Conservation (phyloP, 2,888 invertebrate species). For the Cheilosia pagana region DNA sequence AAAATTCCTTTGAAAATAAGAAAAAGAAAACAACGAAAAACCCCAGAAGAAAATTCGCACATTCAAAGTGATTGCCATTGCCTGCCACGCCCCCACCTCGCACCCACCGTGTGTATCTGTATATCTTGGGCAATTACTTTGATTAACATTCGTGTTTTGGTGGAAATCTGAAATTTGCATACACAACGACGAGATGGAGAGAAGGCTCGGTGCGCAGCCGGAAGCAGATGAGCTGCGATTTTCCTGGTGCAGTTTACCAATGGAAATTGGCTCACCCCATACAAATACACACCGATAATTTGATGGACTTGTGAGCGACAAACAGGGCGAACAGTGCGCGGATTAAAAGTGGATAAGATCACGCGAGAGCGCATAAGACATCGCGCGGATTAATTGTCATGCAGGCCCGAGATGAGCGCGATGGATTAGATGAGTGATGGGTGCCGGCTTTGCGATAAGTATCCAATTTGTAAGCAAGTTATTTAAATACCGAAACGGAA, state of each 20-base stretch:
- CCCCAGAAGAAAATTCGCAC: slow-evolving; percentile 61
- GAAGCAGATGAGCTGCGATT: slow-evolving; percentile 50
- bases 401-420: slow-evolving; percentile 8
- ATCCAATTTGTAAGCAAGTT: slow-evolving; percentile 66
- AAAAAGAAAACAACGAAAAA: slow-evolving; percentile 9
- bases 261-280: slow-evolving; percentile 47
- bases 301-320: slow-evolving; percentile 63
- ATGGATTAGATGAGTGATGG: slow-evolving; percentile 17
- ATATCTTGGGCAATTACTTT: slow-evolving; percentile 67
- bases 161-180: slow-evolving; percentile 70
- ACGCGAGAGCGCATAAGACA: slow-evolving; percentile 44
- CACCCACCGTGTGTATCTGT: slow-evolving; percentile 35
- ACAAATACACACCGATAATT: slow-evolving; percentile 15
- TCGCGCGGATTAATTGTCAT: slow-evolving; percentile 53
- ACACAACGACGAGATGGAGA: slow-evolving; percentile 18
- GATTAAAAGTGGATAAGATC: slow-evolving; percentile 69
- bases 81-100: slow-evolving; percentile 66
- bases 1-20: slow-evolving; percentile 51
- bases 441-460: slow-evolving; percentile 50
- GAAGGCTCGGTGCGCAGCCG: slow-evolving; percentile 15
- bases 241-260: slow-evolving; percentile 43
- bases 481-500: slow-evolving; percentile 58
- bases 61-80: slow-evolving; percentile 67
- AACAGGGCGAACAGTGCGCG: slow-evolving; percentile 17
- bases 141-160: slow-evolving; percentile 75